Base-by-base conservation (phyloP, 2,888 invertebrate genomes). In the Apamea crenata region DNA sequence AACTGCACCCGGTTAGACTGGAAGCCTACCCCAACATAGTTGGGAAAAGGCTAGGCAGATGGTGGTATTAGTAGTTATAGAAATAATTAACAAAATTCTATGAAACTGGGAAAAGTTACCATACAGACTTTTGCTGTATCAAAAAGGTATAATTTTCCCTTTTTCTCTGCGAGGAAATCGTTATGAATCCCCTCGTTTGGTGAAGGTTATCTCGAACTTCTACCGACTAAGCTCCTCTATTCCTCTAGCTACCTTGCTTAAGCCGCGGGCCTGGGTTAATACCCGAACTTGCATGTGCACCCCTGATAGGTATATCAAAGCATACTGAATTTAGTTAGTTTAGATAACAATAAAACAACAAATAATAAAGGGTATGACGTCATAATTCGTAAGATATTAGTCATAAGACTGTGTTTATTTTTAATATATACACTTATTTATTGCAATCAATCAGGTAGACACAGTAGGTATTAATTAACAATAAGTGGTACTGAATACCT, bases 311-410 rank as follows among this genome's bases (percentile, higher is more conserved):
- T 50, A 25, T 29, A 6, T 14, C 40, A 76, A 29, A 16, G 6
- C 2, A 61, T 21, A 36, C 14, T 5, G 8, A 47, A n/a, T 7
- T 14, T 16, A 61, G 47, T 47, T 47, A 47, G 47, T 47, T 16
- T 47, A 14, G 25, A 40, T 56, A 79, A 36, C 3, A 78, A 40
- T 36, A 29, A 8, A 53, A 65, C 18, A 77, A 32, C 16, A 32
- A 66, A 78, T 29, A 29, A 67, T 59, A 25, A 36, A 50, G 6
- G 18, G 18, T 32, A 77, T 1, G 7, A 21, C 21, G 32, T 32
- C 40, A 47, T 56, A 21, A 7, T 36, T 68, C 36, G 8, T 36
- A 44, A 80, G 61, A 56, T 18, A 74, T 82, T 47, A 66, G 2
- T 56, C 25, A 32, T 56, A 7, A 61, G 0, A 18, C 40, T 53